Percentiles rank a stretch among this genome's conserved stretches.
Evolutionary conservation across 2,113 vertebrate species (phyloP).

Genomic region (Semicossyphus pulcher): DNA sequence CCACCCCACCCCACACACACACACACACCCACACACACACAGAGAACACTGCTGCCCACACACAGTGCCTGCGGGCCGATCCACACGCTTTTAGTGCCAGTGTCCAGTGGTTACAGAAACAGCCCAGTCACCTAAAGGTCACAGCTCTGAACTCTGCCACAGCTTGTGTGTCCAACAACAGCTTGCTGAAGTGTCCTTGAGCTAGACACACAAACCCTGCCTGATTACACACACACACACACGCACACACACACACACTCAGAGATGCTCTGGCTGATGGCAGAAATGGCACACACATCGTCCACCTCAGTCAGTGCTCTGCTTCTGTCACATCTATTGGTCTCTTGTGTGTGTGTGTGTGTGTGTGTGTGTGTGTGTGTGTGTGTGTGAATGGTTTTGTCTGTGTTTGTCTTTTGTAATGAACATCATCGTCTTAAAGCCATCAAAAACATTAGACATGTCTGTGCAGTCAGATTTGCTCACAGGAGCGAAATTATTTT

Average conservation of each 20-base stretch:
- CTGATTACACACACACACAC: neutral
- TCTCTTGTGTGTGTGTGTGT: neutral
- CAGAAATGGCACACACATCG: neutral
- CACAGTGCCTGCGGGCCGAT: slow-evolving; percentile 14
- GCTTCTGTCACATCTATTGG: neutral
- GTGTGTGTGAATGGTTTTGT: neutral
- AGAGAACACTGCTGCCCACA: neutral
- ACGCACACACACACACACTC: slow-evolving; percentile 3
- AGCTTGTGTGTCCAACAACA: slow-evolving; percentile 24
- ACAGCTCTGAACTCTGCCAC: slow-evolving; percentile 17
- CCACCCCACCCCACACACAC: neutral
- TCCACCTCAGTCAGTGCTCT: neutral
- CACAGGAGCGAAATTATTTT: too few relatives aligned
- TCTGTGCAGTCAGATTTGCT: too few relatives aligned
- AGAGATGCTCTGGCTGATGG: neutral
- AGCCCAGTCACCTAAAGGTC: slow-evolving; percentile 25
- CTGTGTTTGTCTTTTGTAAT: neutral
- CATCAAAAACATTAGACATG: too few relatives aligned
- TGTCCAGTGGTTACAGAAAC: slow-evolving; percentile 9
- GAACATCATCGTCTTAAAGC: too few relatives aligned
- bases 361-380: too few relatives aligned
- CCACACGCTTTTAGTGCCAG: neutral
- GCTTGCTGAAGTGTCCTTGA: slow-evolving; percentile 37
- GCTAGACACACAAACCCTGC: slow-evolving; percentile 4
- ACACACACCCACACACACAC: neutral